Conservation (phyloP, 2,797 vertebrate species). For the Agapornis canus region DNA sequence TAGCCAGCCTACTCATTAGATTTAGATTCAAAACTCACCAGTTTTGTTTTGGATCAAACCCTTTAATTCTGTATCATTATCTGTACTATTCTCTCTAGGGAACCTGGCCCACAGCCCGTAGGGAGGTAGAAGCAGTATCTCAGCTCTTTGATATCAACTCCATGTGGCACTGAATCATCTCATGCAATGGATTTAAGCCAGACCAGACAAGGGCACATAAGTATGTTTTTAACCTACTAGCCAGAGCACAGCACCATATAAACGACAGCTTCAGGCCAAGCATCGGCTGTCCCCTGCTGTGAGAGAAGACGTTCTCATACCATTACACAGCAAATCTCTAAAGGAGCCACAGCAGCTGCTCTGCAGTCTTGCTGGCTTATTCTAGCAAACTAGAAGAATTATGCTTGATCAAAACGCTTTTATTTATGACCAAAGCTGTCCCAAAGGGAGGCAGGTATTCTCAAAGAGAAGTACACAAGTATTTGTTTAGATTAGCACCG, state of each 20-base stretch:
- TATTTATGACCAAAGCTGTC: neutral
- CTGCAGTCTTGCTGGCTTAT: neutral
- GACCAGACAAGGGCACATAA: neutral
- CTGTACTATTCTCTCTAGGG: neutral
- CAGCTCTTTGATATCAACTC: neutral
- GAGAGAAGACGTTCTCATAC: rapidly evolving
- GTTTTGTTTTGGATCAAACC: neutral
- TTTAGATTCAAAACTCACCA: neutral
- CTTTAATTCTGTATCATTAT: rapidly evolving
- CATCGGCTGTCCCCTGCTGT: neutral
- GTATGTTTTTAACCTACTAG: rapidly evolving
- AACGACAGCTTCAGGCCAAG: neutral
- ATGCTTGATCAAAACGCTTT: neutral
- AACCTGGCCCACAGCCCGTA: neutral
- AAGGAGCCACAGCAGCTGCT: neutral
- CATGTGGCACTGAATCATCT: rapidly evolving
- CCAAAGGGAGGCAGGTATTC: neutral
- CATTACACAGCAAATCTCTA: neutral
- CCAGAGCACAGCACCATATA: rapidly evolving
- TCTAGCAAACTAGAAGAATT: neutral
- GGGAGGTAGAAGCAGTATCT: neutral
- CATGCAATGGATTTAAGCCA: neutral
- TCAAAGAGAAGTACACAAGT: neutral
- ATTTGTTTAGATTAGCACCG: neutral
- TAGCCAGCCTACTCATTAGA: neutral